These are phyloP conservation scores for Geococcyx californianus DNA, from an alignment of 2,113 vertebrate genomes.

Conservation along the genomic window DNA sequence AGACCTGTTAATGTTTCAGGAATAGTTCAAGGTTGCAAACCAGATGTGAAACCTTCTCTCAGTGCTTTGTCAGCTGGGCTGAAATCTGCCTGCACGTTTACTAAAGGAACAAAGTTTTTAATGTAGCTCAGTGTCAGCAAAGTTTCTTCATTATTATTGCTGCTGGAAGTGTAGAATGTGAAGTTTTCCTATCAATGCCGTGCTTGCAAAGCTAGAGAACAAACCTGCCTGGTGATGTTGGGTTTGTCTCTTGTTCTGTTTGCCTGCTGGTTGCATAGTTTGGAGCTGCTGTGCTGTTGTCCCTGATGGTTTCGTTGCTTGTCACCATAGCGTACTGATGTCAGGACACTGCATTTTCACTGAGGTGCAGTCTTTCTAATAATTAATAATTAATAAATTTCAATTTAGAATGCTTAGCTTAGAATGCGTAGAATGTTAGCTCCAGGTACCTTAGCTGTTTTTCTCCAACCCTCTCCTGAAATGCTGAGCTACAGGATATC, in stretches of 20 bases:
- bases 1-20: not conserved
- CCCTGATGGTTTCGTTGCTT: not conserved
- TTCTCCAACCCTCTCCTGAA: not conserved
- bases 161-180: not conserved
- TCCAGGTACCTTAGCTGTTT: not conserved
- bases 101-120: not conserved
- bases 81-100: not conserved
- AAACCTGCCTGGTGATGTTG: fast-evolving
- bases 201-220: not conserved
- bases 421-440: too few species aligned
- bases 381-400: too few species aligned
- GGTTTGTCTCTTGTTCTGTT: fast-evolving
- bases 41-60: not conserved
- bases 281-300: not conserved
- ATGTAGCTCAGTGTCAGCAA: not conserved
- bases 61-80: not conserved
- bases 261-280: fast-evolving
- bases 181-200: fast-evolving
- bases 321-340: fast-evolving
- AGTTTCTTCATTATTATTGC: not conserved
- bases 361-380: not conserved
- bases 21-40: not conserved
- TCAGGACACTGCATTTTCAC: not conserved
- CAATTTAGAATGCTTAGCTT: not conserved
- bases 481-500: slow-evolving; percentile 55